Evolutionary conservation across 2,888 invertebrate species (phyloP).

Genomic region (Disparrhopalites patrizii): DNA sequence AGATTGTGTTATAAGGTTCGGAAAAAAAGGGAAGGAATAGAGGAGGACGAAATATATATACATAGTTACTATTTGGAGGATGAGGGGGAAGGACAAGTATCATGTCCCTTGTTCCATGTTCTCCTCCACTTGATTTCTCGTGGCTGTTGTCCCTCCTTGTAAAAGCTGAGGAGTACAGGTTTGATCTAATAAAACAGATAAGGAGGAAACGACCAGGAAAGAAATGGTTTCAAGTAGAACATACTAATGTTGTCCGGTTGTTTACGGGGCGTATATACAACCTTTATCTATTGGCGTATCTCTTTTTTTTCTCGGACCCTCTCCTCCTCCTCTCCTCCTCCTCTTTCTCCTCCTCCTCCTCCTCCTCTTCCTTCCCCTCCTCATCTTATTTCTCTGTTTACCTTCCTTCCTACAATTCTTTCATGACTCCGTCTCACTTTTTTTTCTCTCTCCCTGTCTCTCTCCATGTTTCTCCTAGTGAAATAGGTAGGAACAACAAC

Average conservation of each 20-base stretch:
- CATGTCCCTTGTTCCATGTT: not conserved
- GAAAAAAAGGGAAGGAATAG: not conserved
- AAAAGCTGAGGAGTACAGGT: constrained; percentile 10
- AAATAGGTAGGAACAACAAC: no score
- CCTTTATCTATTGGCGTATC: no score
- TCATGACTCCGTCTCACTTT: constrained; percentile 1
- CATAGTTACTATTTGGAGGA: no score
- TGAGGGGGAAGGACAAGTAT: no score
- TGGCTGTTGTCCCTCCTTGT: not conserved
- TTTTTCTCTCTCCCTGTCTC: no score
- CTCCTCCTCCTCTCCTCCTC: no score
- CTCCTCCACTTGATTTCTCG: not conserved
- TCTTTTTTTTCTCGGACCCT: no score
- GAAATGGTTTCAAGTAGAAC: constrained; percentile 20
- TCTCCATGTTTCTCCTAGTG: no score
- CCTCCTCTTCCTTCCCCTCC: not conserved
- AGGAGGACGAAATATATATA: not conserved
- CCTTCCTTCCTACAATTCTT: not conserved
- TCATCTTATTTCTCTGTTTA: constrained; percentile 8
- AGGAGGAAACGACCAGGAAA: constrained; percentile 15
- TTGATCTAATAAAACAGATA: constrained; percentile 22
- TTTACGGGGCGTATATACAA: constrained; percentile 1
- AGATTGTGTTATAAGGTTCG: not conserved
- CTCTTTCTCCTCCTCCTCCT: constrained; percentile 5
- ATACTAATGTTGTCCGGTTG: constrained; percentile 14